Evolutionary conservation across 2,888 invertebrate species (phyloP).

Genomic region (Nowickia ferox): DNA sequence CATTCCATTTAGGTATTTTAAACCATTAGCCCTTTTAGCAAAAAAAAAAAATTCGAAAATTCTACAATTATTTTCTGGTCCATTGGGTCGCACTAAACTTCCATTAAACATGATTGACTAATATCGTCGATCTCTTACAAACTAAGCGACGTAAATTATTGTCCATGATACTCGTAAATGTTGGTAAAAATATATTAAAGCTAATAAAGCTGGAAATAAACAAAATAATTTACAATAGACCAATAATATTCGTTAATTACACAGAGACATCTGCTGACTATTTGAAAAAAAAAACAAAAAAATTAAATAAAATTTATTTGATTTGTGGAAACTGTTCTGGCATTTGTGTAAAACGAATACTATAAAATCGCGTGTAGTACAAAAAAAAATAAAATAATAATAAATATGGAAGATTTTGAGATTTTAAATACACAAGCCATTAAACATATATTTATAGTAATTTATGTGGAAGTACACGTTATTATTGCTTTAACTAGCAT

Average conservation of each 20-base stretch:
- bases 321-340: conserved; percentile 8
- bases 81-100: conserved; percentile 31
- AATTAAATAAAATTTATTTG: conserved; percentile 13
- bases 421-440: conserved; percentile 46
- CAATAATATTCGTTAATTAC: conserved; percentile 67
- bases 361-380: conserved; percentile 57
- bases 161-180: not conserved
- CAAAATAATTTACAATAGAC: conserved; percentile 50
- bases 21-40: conserved; percentile 23
- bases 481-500: conserved; percentile 42
- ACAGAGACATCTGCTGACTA: conserved; percentile 54
- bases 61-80: conserved; percentile 51
- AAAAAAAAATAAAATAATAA: conserved; percentile 30
- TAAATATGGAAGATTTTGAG: conserved; percentile 42
- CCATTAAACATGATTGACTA: conserved; percentile 13
- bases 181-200: conserved; percentile 27
- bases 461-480: conserved; percentile 60
- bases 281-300: conserved; percentile 10
- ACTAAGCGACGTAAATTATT: conserved; percentile 30
- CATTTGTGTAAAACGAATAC: conserved; percentile 28
- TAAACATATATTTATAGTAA: conserved; percentile 50
- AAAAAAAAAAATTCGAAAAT: not conserved
- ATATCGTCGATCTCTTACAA: conserved; percentile 26
- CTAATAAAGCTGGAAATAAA: conserved; percentile 66
- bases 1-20: conserved; percentile 2